Evolutionary conservation across 2,797 vertebrate genomes (phyloP).

Genomic region (Parauchenoglanis punctatus): DNA sequence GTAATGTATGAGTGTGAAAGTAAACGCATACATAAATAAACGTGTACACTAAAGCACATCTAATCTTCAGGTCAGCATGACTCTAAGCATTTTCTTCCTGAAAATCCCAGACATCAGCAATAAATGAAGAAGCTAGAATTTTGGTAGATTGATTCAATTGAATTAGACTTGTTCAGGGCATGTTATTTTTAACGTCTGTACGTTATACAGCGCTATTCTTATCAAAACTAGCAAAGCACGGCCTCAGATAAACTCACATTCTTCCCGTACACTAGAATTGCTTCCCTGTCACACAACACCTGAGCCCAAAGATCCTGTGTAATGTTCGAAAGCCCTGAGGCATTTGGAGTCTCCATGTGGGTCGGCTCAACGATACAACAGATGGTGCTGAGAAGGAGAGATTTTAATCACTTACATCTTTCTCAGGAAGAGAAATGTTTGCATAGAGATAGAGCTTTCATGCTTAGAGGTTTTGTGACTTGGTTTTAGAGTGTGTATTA

Average conservation of each 20-base stretch:
- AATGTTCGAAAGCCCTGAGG: constrained; percentile 33
- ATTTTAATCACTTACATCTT: constrained; percentile 13
- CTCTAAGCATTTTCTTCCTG: not conserved
- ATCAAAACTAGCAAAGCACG: not conserved
- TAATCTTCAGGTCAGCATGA: not conserved
- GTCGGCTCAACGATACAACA: constrained; percentile 30
- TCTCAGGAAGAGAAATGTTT: not conserved
- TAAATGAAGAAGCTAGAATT: not conserved
- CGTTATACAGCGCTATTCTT: not conserved
- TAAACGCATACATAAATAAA: not conserved
- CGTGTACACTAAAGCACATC: not conserved
- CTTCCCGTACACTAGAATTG: constrained; percentile 23
- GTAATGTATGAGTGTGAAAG: not conserved
- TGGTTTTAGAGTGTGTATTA: not conserved
- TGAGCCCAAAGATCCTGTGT: constrained; percentile 34
- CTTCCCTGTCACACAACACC: constrained; percentile 45
- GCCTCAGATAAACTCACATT: constrained; percentile 23
- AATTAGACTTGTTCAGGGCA: not conserved
- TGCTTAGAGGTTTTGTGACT: not conserved
- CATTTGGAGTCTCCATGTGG: constrained; percentile 42
- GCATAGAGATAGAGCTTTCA: not conserved
- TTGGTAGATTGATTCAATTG: too few species aligned
- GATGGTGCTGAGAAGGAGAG: constrained; percentile 29
- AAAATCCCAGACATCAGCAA: not conserved
- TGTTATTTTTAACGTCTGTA: not conserved